Conservation (phyloP, 2,113 vertebrate genomes). For the Haemorhous mexicanus region DNA sequence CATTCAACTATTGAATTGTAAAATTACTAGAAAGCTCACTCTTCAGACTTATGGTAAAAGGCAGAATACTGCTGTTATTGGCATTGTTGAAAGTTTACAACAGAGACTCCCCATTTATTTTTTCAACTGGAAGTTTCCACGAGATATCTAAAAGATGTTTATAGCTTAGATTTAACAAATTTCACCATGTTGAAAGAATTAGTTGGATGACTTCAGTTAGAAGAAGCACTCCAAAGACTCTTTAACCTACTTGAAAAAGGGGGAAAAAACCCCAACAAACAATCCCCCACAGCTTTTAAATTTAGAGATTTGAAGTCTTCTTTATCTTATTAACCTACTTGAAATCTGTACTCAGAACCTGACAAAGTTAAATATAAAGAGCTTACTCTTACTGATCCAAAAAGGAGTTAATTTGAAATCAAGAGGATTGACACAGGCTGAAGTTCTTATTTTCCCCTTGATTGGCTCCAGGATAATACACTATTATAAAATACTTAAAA, state of each 20-base stretch:
- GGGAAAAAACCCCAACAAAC: rapidly evolving
- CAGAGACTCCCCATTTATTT: background rate
- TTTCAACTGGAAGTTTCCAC: conserved; percentile 12
- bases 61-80: background rate
- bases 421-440: background rate
- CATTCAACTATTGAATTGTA: background rate
- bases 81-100: background rate
- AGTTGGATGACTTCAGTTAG: background rate
- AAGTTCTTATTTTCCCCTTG: background rate
- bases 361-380: background rate
- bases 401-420: background rate
- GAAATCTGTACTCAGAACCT: background rate
- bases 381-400: background rate
- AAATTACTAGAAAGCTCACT: background rate
- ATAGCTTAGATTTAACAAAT: background rate
- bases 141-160: background rate
- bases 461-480: background rate
- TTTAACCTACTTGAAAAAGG: background rate
- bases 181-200: conserved; percentile 2
- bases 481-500: background rate
- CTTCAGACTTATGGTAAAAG: background rate
- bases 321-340: background rate
- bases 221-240: background rate
- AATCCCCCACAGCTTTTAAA: rapidly evolving
- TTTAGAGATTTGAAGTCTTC: background rate